Conservation (phyloP, 2,888 invertebrate genomes). For the Zootermopsis nevadensis region DNA sequence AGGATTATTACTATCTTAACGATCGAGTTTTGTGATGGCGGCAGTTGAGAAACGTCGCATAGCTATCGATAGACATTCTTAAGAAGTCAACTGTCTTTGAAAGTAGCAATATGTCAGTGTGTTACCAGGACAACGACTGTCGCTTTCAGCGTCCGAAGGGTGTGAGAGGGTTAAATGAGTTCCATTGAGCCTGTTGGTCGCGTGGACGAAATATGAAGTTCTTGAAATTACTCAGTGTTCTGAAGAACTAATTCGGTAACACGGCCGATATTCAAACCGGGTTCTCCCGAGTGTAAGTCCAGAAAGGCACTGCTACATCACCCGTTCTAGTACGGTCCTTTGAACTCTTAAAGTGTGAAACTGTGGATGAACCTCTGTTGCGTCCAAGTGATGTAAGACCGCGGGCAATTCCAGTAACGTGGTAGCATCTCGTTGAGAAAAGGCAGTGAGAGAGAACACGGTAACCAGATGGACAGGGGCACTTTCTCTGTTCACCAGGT, state of each 20-base stretch:
- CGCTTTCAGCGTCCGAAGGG: background rate
- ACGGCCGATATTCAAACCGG: too few species aligned
- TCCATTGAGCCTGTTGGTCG: background rate
- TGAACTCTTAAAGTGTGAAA: too few species aligned
- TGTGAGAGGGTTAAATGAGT: background rate
- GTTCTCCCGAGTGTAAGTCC: too few species aligned
- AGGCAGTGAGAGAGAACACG: too few species aligned
- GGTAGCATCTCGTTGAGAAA: too few species aligned
- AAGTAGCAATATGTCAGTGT: background rate
- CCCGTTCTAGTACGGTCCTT: too few species aligned
- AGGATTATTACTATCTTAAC: background rate
- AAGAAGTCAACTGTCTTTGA: background rate
- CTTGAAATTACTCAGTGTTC: background rate
- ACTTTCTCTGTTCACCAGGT: too few species aligned
- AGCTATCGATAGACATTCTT: slow-evolving; percentile 4
- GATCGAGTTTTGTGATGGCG: background rate
- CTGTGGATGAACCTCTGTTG: too few species aligned
- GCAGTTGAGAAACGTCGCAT: background rate
- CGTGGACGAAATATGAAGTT: background rate
- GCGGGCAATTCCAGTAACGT: too few species aligned
- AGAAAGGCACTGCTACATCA: too few species aligned
- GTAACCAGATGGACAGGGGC: too few species aligned
- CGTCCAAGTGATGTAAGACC: too few species aligned
- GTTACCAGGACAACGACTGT: background rate
- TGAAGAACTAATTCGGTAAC: background rate